A percentile compares a stretch with the other conserved stretches of the same genome.
phyloP scores from a whole-genome alignment of 2,797 vertebrate genomes.

The Acestrorhynchus altus region DNA sequence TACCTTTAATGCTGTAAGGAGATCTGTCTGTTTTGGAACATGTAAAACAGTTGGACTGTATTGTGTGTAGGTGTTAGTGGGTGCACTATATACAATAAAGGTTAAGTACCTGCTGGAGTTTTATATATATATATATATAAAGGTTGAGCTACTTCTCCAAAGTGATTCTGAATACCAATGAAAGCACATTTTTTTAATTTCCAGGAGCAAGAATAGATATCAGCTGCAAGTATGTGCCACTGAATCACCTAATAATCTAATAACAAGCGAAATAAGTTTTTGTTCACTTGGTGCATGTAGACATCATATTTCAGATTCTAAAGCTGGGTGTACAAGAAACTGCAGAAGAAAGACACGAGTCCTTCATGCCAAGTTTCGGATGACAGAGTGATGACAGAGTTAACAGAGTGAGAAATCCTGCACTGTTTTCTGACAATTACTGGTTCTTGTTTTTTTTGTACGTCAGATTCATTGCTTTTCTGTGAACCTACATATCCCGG shows the following conservation, averaged over 20 bases:
- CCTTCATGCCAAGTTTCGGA: neutral
- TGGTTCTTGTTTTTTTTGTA: too few species aligned
- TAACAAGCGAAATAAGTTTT: neutral
- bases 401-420: neutral
- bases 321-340: neutral
- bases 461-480: too few species aligned
- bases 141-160: neutral
- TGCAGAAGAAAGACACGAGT: neutral
- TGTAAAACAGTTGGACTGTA: too few species aligned
- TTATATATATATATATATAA: constrained; percentile 12
- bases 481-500: too few species aligned
- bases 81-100: neutral
- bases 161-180: constrained; percentile 25
- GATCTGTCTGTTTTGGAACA: neutral
- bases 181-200: constrained; percentile 7
- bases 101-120: constrained; percentile 25
- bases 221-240: neutral
- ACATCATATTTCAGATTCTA: constrained; percentile 18
- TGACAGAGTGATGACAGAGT: neutral
- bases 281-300: constrained; percentile 3
- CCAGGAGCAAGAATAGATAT: neutral
- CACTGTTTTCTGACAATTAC: neutral
- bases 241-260: neutral
- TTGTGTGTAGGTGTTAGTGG: neutral
- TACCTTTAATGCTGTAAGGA: constrained; percentile 6